A percentile compares a stretch with the other conserved stretches of the same genome.
Evolutionary conservation across 2,888 invertebrate genomes (phyloP).

Genomic region (Drosophila neutralis): DNA sequence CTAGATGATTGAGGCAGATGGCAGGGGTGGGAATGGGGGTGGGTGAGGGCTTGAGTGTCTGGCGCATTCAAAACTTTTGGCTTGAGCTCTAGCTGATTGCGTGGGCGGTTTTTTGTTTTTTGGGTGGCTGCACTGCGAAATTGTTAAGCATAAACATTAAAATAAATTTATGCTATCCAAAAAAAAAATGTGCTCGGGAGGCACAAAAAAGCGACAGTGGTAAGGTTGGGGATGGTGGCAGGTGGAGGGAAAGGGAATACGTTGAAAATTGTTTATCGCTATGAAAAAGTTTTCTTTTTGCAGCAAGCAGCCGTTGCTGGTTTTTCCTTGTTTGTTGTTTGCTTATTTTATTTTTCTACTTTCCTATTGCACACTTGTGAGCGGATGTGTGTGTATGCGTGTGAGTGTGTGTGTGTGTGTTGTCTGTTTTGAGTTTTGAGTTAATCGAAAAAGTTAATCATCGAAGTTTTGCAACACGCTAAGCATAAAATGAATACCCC

Average conservation of each 20-base stretch:
- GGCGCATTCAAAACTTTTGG: constrained; percentile 47
- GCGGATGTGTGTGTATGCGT: constrained; percentile 9
- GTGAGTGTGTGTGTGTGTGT: constrained; percentile 16
- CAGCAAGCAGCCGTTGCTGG: constrained; percentile 34
- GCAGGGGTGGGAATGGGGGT: too few species aligned
- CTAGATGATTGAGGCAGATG: neutral
- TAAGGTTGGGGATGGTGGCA: neutral
- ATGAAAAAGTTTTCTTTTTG: constrained; percentile 68
- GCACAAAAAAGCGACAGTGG: constrained; percentile 1
- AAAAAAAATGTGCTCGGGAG: constrained; percentile 24
- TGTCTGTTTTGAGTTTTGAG: constrained; percentile 72
- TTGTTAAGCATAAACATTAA: constrained; percentile 81
- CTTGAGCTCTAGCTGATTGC: constrained; percentile 57
- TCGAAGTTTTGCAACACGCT: constrained; percentile 76
- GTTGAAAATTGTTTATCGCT: constrained; percentile 77
- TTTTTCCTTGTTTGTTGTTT: constrained; percentile 39
- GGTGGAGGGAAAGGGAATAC: constrained; percentile 18
- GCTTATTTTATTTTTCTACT: constrained; percentile 42
- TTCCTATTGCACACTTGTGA: constrained; percentile 57
- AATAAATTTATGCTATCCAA: constrained; percentile 78
- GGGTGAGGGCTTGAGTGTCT: neutral
- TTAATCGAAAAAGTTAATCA: constrained; percentile 81
- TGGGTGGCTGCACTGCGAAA: constrained; percentile 57
- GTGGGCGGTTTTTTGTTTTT: constrained; percentile 15
- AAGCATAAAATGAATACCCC: constrained; percentile 50